These are phyloP conservation scores for Troilus luridus DNA, from an alignment of 2,888 invertebrate species.

Conservation along the genomic window DNA sequence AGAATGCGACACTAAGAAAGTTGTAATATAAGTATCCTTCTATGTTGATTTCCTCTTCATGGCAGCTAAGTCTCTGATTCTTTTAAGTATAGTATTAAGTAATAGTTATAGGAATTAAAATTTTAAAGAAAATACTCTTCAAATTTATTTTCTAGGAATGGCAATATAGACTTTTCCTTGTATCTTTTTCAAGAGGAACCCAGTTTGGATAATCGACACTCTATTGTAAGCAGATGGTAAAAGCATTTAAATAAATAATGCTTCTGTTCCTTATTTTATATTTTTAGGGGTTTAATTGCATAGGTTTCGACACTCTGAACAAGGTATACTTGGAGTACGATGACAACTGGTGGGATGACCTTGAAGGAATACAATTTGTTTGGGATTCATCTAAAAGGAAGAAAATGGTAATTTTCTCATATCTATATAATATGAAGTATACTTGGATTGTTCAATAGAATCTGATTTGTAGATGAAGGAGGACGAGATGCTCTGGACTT, in stretches of 20 bases:
- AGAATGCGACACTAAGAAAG: no score
- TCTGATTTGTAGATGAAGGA: slow-evolving; percentile 48
- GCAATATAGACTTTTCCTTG: no score
- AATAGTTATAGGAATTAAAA: no score
- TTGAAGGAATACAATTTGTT: slow-evolving; percentile 75
- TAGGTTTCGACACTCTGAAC: slow-evolving; percentile 78
- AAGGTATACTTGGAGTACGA: slow-evolving; percentile 79
- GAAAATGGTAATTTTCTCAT: not conserved
- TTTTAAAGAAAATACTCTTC: no score
- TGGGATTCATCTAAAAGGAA: slow-evolving; percentile 68
- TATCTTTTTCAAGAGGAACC: no score
- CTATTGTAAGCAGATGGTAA: not conserved
- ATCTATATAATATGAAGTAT: not conserved
- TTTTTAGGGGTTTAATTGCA: slow-evolving; percentile 71
- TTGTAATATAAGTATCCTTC: no score
- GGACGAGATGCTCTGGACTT: slow-evolving; percentile 71
- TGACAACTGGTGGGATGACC: slow-evolving; percentile 74
- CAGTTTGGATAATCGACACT: no score
- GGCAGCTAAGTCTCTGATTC: no score
- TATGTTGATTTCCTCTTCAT: no score
- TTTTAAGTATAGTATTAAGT: no score
- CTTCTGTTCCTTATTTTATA: not conserved
- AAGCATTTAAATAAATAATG: not conserved
- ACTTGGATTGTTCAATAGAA: not conserved
- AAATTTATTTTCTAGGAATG: no score